Evolutionary conservation across 2,113 vertebrate genomes (phyloP), one percentile per base, ranked within the genome.

Genomic region (Nanger granti): DNA sequence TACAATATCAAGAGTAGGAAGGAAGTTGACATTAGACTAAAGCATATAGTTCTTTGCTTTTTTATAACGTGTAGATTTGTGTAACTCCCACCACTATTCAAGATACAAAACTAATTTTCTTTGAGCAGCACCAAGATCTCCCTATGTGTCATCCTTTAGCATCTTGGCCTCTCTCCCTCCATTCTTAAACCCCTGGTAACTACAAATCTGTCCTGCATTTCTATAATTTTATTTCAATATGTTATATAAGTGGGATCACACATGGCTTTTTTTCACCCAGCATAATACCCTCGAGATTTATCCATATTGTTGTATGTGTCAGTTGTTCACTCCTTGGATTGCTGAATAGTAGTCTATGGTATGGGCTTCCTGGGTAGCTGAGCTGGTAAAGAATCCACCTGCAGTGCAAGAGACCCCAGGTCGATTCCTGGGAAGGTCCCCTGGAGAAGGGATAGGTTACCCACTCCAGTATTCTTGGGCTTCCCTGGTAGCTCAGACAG

Each of bases 181-280:
- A 24, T 83, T 94, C 79, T 49, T 89, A 83, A 84, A 82, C 24
- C 41, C 37, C 47, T 94, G 76, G 11, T 92, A 79, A 96, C 52
- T 87, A 49, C 69, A 88, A 29, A 97, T 93, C 64, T 87, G 47
- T 55, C 20, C 24, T 84, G 22, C 44, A n/a, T 86, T 94, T 92
- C 55, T 92, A 93, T 89, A 79, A 44, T 89, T 87, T 94, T 55
- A 92, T 59, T 97, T 92, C 34, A 94, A 89, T 89, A 41, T 64
- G 41, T 73, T 85, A 34, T 11, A 79, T 76, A 94, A 59, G 54
- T 59, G 17, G n/a, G 87, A 76, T 93, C 5, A 92, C 15, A 57
- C 12, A 73, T 87, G 83, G 31, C 34, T 49, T 83, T 80, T 73
- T 96, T 80, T 57, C 26, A 66, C 55, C 92, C 10, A 95, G 2